phyloP scores from a whole-genome alignment of 2,888 invertebrate genomes.

The Rotaria macrura region DNA sequence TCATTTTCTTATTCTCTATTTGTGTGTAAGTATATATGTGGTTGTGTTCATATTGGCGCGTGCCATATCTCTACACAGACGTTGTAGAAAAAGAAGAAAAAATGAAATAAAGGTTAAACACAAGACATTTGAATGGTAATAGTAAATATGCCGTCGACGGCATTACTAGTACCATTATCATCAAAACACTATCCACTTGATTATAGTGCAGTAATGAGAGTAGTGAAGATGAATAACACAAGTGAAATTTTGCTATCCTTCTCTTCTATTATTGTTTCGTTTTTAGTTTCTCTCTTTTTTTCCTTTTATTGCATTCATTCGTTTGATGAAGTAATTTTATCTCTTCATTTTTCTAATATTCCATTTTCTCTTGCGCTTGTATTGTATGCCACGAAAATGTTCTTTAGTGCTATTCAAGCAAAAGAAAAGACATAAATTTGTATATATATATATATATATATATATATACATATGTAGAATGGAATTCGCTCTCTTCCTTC shows the following conservation, averaged over 20 bases:
- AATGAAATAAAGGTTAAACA: conserved; percentile 19
- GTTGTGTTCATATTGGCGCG: neutral
- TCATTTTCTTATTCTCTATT: neutral
- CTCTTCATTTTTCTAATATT: neutral
- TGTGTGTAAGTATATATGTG: neutral
- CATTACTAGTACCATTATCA: neutral
- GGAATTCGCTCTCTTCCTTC: neutral
- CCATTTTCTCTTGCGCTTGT: neutral
- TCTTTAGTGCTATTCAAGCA: neutral
- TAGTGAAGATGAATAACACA: neutral
- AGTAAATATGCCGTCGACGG: neutral
- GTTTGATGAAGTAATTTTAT: neutral
- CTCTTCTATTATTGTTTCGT: neutral
- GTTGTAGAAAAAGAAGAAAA: neutral
- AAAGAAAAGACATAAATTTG: neutral
- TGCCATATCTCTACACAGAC: neutral
- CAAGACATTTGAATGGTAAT: conserved; percentile 22
- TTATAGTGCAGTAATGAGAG: neutral
- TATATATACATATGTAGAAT: no score
- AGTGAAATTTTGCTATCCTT: neutral
- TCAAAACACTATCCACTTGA: neutral
- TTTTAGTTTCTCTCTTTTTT: neutral
- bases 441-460: no score
- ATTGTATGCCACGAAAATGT: neutral
- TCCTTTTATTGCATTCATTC: neutral